Evolutionary conservation across 2,113 vertebrate species (phyloP), one percentile per base, ranked within the genome.

Genomic region (Plectropomus leopardus): DNA sequence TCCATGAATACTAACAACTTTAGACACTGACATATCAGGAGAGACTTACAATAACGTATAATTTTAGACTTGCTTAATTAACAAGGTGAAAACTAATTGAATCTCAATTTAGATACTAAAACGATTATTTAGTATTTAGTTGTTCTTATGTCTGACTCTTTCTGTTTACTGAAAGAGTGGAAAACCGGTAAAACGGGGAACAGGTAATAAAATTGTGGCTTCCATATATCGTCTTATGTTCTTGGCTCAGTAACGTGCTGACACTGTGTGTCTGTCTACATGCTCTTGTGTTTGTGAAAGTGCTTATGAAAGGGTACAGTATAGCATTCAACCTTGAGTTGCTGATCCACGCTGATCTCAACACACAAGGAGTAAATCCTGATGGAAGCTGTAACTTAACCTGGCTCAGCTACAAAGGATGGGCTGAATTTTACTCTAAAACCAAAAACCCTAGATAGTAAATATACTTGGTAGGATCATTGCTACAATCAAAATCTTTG

Each of bases 321-420:
- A 30, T 14, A 72, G 23, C 44, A 51, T 58, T 71, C 9, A 23
- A 50, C 48, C 75, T 32, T 73, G 48, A 50, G 28, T 42, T 63
- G 7, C 44, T 34, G 26, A 67, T 57, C 16, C 11, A 44, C 1
- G 30, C 47, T 76, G 72, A 80, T 60, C 76, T 48, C 53, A 69
- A 68, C 63, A 74, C 40, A 72, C n/a, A 36, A 36, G 40, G 48
- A 30, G 24, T 14, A 45, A 64, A 69, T 64, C 48, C 42, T 64
- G 32, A 44, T 21, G 24, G 70, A 69, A 78, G 54, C 54, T 57
- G 63, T 40, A 44, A 34, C 55, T 60, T 73, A 32, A 78, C 48
- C 30, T 63, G 48, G 16, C 50, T 72, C 24, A 53, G 7, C 53
- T 47, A 28, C 26, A 55, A 78, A 42, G 11, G 5, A 28, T 4